A percentile compares a stretch with the other conserved stretches of the same genome.
Conservation (phyloP, 2,888 invertebrate genomes). For the Leucophenga montana region DNA sequence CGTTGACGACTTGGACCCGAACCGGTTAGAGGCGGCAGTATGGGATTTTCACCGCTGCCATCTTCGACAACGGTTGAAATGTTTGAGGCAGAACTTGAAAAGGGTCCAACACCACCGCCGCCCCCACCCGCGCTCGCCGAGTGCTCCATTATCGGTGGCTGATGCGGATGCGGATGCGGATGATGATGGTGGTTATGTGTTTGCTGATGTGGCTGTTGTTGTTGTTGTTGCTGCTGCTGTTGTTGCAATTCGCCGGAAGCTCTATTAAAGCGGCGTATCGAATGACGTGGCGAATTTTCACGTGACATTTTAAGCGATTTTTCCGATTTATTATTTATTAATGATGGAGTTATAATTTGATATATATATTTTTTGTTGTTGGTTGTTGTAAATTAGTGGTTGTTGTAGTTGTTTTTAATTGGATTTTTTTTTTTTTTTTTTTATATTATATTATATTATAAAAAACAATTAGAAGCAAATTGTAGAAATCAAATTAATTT, state of each 20-base stretch:
- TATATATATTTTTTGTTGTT: conserved; percentile 30
- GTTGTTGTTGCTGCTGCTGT: conserved; percentile 38
- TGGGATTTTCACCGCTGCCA: conserved; percentile 65
- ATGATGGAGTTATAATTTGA: neutral
- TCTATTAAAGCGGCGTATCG: conserved; percentile 61
- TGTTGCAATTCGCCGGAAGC: conserved; percentile 46
- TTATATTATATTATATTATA: too few species aligned
- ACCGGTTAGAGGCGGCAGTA: conserved; percentile 70
- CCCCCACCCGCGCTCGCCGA: conserved; percentile 34
- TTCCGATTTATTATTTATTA: conserved; percentile 29
- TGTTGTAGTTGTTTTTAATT: conserved; percentile 28
- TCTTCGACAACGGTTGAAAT: conserved; percentile 64
- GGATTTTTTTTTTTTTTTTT: conserved; percentile 30
- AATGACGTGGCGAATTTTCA: conserved; percentile 72
- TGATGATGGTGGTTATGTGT: conserved; percentile 50
- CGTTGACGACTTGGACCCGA: conserved; percentile 81
- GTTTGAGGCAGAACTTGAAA: conserved; percentile 69
- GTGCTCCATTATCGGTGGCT: conserved; percentile 67
- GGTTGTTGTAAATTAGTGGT: conserved; percentile 24
- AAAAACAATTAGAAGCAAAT: conserved; percentile 64
- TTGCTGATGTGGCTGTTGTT: conserved; percentile 36
- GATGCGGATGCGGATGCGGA: conserved; percentile 56
- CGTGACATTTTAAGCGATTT: conserved; percentile 71
- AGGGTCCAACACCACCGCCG: conserved; percentile 47
- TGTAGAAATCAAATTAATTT: conserved; percentile 51